A percentile compares a stretch with the other conserved stretches of the same genome.
These are phyloP conservation scores for Trichomycterus rosablanca DNA, from an alignment of 2,113 vertebrate genomes.

Conservation along the genomic window DNA sequence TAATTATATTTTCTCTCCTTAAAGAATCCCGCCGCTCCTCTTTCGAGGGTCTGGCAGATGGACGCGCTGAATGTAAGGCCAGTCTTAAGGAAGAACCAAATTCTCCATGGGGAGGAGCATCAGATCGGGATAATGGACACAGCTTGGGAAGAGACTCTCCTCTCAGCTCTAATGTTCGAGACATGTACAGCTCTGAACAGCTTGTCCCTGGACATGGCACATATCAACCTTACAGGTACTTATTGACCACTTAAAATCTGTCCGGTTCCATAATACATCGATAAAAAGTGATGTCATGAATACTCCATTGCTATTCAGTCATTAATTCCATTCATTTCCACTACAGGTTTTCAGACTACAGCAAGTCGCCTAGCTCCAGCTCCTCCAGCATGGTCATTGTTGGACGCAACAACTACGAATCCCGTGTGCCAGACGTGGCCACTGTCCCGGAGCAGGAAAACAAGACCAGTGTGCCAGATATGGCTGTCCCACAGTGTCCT, in stretches of 20 bases:
- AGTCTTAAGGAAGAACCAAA: slow-evolving; percentile 67
- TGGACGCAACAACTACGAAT: slow-evolving; percentile 57
- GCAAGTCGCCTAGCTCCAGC: slow-evolving; percentile 62
- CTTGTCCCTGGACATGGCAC: slow-evolving; percentile 67
- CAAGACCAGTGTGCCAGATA: slow-evolving; percentile 51
- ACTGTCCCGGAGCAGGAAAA: slow-evolving; percentile 66
- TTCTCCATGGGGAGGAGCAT: slow-evolving; percentile 67
- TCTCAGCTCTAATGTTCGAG: slow-evolving; percentile 58
- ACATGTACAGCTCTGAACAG: slow-evolving; percentile 73
- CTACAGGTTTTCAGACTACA: slow-evolving; percentile 54
- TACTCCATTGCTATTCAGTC: no score
- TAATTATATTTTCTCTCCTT: not conserved
- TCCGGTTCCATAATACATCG: no score
- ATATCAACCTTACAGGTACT: slow-evolving; percentile 76
- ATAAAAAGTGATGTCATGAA: no score
- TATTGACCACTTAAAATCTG: not conserved
- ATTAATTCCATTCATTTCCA: no score
- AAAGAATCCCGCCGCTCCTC: slow-evolving; percentile 59
- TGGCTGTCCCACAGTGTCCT: slow-evolving; percentile 56
- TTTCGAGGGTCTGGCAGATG: slow-evolving; percentile 57
- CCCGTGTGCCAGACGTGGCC: slow-evolving; percentile 67
- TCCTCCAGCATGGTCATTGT: slow-evolving; percentile 57
- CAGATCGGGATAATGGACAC: slow-evolving; percentile 60
- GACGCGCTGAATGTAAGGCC: slow-evolving; percentile 57
- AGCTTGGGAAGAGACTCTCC: slow-evolving; percentile 60